Evolutionary conservation across 2,797 vertebrate species (phyloP).

Genomic region (Helarctos malayanus): DNA sequence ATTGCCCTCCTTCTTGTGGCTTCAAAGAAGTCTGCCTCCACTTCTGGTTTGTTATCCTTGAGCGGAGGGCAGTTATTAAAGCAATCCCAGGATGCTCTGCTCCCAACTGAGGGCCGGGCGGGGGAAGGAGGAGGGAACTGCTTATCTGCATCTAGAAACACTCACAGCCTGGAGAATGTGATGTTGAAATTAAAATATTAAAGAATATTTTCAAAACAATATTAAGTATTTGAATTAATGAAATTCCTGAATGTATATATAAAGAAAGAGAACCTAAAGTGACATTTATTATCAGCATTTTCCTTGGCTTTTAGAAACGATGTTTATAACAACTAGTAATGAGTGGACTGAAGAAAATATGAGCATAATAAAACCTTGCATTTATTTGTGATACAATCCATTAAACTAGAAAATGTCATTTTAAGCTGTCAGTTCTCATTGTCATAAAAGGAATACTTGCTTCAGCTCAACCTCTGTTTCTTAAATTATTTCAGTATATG

Average conservation of each 20-base stretch:
- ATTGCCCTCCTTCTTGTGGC: background rate
- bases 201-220: background rate
- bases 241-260: background rate
- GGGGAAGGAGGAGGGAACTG: rapidly evolving
- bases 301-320: background rate
- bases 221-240: background rate
- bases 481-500: background rate
- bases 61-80: background rate
- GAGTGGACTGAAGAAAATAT: background rate
- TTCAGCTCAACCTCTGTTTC: background rate
- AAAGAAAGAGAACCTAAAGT: background rate
- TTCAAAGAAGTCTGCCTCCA: background rate
- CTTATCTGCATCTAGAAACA: background rate
- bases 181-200: slow-evolving; percentile 21
- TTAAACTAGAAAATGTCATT: slow-evolving; percentile 56
- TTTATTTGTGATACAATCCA: background rate
- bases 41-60: background rate
- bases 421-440: slow-evolving; percentile 45
- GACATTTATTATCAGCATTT: background rate
- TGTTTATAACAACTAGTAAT: background rate
- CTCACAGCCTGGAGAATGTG: background rate
- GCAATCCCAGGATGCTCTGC: background rate
- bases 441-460: background rate
- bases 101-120: rapidly evolving
- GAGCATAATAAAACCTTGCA: background rate